A percentile compares a stretch with the other conserved stretches of the same genome.
These are phyloP conservation scores for Hippocampus mohnikei DNA, from an alignment of 2,113 vertebrate species.

Conservation along the genomic window DNA sequence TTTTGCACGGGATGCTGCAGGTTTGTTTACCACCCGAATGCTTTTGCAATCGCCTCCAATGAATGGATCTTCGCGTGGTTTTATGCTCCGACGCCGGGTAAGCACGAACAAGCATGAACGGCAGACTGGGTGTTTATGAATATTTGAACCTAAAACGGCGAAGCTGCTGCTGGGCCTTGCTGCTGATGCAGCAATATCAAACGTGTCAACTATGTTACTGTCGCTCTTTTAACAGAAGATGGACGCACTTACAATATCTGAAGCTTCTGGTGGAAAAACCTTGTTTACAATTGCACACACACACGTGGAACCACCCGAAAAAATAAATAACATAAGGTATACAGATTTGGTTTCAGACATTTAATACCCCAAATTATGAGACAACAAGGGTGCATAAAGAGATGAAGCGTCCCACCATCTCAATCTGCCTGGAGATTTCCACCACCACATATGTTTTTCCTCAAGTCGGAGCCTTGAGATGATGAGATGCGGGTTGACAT, in stretches of 20 bases:
- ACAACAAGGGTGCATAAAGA: too few species aligned
- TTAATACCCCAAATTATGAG: too few species aligned
- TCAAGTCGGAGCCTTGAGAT: not conserved
- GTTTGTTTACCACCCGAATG: conserved; percentile 27
- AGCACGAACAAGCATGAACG: not conserved
- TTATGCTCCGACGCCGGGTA: not conserved
- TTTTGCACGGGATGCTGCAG: not conserved
- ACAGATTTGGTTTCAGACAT: not conserved
- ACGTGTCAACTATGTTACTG: not conserved
- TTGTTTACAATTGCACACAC: not conserved
- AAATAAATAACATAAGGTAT: not conserved
- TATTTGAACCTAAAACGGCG: not conserved
- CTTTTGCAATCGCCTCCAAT: not conserved
- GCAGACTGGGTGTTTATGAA: not conserved
- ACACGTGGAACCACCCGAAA: not conserved
- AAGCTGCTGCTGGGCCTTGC: not conserved
- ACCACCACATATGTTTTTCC: not conserved
- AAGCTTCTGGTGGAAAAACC: not conserved
- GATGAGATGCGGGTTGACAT: not conserved
- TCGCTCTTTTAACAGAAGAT: not conserved
- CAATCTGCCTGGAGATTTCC: not conserved
- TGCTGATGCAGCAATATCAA: not conserved
- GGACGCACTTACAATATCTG: not conserved
- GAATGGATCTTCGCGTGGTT: not conserved
- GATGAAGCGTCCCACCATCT: not conserved